Evolutionary conservation across 2,797 vertebrate genomes (phyloP).

Genomic region (Melanotaenia boesemani): DNA sequence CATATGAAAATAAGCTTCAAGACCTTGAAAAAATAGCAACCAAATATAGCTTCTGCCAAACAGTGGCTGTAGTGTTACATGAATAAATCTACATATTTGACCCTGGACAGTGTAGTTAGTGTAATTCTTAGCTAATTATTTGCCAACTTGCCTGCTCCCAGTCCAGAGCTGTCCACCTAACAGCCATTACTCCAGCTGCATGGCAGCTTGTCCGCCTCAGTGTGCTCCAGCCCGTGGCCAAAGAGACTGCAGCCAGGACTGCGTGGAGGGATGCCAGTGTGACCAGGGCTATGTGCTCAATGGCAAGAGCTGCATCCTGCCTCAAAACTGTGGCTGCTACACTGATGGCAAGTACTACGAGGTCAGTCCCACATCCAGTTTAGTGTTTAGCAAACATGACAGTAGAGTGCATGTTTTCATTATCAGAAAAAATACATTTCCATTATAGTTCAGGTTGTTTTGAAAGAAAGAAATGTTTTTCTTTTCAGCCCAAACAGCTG

Average conservation of each 20-base stretch:
- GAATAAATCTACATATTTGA: too few relatives aligned
- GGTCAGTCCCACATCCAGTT: constrained; percentile 75
- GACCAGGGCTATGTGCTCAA: constrained; percentile 95
- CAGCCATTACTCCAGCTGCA: constrained; percentile 95
- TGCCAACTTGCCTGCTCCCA: constrained; percentile 71
- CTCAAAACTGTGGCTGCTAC: constrained; percentile 97
- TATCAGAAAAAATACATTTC: not conserved
- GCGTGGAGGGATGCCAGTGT: constrained; percentile 97
- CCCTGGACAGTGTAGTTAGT: not conserved
- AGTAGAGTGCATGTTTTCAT: not conserved
- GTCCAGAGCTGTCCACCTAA: constrained; percentile 92
- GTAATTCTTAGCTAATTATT: constrained; percentile 35
- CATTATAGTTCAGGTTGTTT: not conserved
- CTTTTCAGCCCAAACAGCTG: constrained; percentile 93
- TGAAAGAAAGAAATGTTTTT: not conserved
- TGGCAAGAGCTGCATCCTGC: constrained; percentile 94
- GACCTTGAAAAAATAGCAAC: too few relatives aligned
- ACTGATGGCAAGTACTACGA: constrained; percentile 95
- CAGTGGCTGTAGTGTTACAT: too few relatives aligned
- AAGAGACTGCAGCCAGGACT: constrained; percentile 95
- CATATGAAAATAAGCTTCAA: too few relatives aligned
- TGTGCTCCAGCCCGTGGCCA: constrained; percentile 94
- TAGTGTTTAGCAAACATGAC: not conserved
- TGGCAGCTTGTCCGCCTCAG: constrained; percentile 94
- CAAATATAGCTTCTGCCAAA: too few relatives aligned